These are phyloP conservation scores for Netelia virgata DNA, from an alignment of 2,888 invertebrate species.

Conservation along the genomic window DNA sequence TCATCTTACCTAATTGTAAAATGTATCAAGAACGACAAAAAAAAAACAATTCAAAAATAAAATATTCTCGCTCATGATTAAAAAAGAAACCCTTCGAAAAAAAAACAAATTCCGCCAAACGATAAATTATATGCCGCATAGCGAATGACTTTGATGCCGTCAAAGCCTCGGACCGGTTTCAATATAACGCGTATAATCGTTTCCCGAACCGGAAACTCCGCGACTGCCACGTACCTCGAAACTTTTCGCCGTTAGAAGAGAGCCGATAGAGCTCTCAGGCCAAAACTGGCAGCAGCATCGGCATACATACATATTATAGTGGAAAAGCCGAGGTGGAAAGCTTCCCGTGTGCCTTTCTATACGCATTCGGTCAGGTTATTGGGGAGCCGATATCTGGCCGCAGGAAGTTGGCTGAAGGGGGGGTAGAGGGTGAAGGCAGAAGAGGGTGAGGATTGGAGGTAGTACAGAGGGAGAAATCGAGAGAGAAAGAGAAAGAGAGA, in stretches of 20 bases:
- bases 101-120: background rate
- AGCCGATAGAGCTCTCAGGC: constrained; percentile 22
- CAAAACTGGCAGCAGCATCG: constrained; percentile 21
- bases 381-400: constrained; percentile 84
- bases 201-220: background rate
- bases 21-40: no score
- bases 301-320: constrained; percentile 64
- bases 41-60: no score
- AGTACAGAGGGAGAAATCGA: constrained; percentile 53
- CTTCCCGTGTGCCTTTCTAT: constrained; percentile 69
- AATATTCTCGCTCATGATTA: background rate
- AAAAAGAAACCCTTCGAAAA: background rate
- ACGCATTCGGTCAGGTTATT: constrained; percentile 83
- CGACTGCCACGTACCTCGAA: constrained; percentile 28
- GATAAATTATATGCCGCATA: background rate
- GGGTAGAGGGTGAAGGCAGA: constrained; percentile 25
- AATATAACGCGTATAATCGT: constrained; percentile 54
- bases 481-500: constrained; percentile 36
- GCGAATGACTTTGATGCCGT: constrained; percentile 41
- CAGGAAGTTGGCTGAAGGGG: constrained; percentile 76
- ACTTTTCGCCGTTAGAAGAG: constrained; percentile 43
- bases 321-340: constrained; percentile 45
- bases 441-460: constrained; percentile 37
- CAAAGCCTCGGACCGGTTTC: constrained; percentile 24
- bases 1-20: no score